phyloP scores from a whole-genome alignment of 2,113 vertebrate species.

The Neodon shergylaensis region DNA sequence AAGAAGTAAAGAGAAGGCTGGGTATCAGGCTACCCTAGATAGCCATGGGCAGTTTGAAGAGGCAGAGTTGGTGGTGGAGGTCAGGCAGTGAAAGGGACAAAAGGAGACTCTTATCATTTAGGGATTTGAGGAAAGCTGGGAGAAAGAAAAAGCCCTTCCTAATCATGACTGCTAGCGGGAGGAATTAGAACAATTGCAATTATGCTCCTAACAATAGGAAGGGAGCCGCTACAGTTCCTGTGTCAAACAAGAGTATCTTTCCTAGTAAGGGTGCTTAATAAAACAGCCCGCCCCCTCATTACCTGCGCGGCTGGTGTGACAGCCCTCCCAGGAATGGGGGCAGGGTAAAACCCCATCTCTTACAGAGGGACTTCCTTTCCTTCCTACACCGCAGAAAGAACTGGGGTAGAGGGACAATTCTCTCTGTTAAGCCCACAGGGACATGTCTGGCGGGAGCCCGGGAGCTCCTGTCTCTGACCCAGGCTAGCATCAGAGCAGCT shows the following conservation, averaged over 20 bases:
- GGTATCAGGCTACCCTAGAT: not conserved
- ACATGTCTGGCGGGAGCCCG: not conserved
- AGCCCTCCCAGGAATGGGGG: slow-evolving; percentile 33
- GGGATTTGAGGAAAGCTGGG: not conserved
- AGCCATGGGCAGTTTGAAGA: not conserved
- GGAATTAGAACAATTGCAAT: slow-evolving; percentile 76
- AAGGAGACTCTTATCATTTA: not conserved
- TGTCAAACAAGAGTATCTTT: slow-evolving; percentile 70
- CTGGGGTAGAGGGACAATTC: not conserved
- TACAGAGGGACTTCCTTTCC: not conserved
- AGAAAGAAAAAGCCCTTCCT: slow-evolving; percentile 27
- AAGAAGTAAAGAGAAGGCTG: not conserved
- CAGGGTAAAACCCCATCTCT: not conserved
- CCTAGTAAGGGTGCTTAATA: slow-evolving; percentile 58
- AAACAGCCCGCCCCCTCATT: slow-evolving; percentile 71
- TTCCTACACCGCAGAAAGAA: not conserved
- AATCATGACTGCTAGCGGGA: slow-evolving; percentile 49
- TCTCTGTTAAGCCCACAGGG: not conserved
- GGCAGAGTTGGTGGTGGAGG: not conserved
- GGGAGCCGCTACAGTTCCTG: slow-evolving; percentile 28
- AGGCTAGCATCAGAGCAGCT: not conserved
- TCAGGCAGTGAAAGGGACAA: not conserved
- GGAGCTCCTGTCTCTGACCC: not conserved
- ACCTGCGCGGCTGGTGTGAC: slow-evolving; percentile 35
- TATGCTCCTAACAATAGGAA: slow-evolving; percentile 79